Conservation (phyloP, 1,140 invertebrate genomes). For the Batillaria attramentaria region DNA sequence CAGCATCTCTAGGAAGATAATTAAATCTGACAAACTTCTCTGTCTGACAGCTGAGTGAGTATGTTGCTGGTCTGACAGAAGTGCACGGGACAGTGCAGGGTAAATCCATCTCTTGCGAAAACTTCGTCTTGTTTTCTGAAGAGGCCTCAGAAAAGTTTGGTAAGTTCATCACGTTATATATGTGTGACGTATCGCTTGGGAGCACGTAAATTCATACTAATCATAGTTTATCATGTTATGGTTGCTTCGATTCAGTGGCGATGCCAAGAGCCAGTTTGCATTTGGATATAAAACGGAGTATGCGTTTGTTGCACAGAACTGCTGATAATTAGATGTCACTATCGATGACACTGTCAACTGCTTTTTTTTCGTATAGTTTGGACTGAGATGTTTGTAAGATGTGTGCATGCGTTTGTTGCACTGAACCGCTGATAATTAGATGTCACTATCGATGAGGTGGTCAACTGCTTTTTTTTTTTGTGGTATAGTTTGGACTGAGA, state of each 20-base stretch:
- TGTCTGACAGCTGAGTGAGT: slow-evolving; percentile 55
- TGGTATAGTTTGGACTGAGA: not conserved
- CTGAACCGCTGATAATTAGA: too few species aligned
- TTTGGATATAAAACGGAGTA: too few species aligned
- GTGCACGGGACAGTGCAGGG: slow-evolving; percentile 52
- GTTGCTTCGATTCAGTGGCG: not conserved
- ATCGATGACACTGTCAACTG: too few species aligned
- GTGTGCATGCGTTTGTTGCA: too few species aligned
- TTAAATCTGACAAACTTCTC: not conserved
- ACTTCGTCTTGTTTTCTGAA: slow-evolving; percentile 55
- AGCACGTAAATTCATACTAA: not conserved
- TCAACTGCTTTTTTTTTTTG: not conserved
- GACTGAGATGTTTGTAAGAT: not conserved
- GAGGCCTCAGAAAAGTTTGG: slow-evolving; percentile 53
- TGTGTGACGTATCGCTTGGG: not conserved
- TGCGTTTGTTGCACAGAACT: too few species aligned
- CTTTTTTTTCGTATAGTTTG: not conserved
- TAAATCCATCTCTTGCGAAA: slow-evolving; percentile 48
- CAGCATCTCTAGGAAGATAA: not conserved
- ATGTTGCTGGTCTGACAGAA: slow-evolving; percentile 57
- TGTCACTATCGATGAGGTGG: too few species aligned
- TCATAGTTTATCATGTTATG: not conserved
- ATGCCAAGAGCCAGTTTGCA: not conserved
- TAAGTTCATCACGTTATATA: slow-evolving; percentile 33
- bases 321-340: too few species aligned